Base-by-base conservation (phyloP, 2,888 invertebrate species). In the Melanchra persicariae region DNA sequence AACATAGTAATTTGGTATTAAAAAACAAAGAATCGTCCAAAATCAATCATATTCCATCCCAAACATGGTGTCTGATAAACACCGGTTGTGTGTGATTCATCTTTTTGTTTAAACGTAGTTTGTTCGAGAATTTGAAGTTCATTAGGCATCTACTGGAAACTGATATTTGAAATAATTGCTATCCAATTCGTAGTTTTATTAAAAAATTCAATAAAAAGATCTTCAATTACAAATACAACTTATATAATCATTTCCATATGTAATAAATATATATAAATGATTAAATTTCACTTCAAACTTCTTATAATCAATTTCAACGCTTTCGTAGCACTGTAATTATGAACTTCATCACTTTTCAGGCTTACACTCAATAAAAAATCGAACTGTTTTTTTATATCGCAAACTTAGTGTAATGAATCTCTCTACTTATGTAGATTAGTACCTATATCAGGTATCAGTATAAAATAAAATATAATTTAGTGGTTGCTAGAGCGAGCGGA, bases 401-500 rank as follows among this genome's bases (percentile, higher is more conserved):
- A 6, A 57, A 52, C 30, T 47, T 52, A 6, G 37, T 37, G 43
- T 40, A 47, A 49, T 22, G 12, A 59, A 60, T 40, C 17, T 10
- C 10, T 22, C 26, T 24, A 45, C n/a, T 19, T 61, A 34, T 30
- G 22, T 17, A 61, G 22, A 52, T 75, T 51, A 30, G 15, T 64
- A 49, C 9, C 49, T 49, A 26, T 24, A 70, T 55, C 62, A 47
- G 45, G 55, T 69, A 75, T 69, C 59, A 62, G 47, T 67, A 58
- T 64, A 72, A n/a, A 68, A 79, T 79, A 82, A 81, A 79, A 72
- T 79, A 76, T 71, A 74, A 74, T 79, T 69, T 77, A 66, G 77
- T 70, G 61, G 68, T 69, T 55, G 67, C 70, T 77, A 77, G 81
- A 76, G 68, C 72, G 55, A 58, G 59, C 64, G 51, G 54, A 70